A percentile compares a stretch with the other conserved stretches of the same genome.
phyloP scores from a whole-genome alignment of 2,113 vertebrate genomes.

The Barbus barbus region DNA sequence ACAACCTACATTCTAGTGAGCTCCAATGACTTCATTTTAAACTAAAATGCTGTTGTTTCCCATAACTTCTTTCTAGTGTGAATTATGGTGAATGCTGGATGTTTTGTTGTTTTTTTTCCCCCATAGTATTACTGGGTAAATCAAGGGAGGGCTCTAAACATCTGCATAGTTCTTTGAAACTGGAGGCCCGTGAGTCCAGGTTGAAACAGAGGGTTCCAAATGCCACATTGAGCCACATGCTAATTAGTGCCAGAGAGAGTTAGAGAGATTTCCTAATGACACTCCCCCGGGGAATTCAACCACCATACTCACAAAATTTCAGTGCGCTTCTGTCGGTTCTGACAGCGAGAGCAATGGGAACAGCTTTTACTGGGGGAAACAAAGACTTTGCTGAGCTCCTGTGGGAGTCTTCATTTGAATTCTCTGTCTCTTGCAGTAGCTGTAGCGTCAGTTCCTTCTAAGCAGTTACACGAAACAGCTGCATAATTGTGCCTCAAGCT shows the following conservation, averaged over 20 bases:
- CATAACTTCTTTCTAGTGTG: constrained; percentile 6
- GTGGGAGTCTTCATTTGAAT: constrained; percentile 58
- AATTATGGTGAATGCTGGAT: constrained; percentile 11
- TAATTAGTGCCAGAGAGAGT: constrained; percentile 54
- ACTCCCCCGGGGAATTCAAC: constrained; percentile 44
- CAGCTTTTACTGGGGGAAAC: constrained; percentile 56
- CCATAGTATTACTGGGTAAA: constrained; percentile 26
- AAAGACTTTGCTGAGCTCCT: constrained; percentile 53
- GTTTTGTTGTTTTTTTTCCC: neutral
- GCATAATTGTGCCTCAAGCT: constrained; percentile 56
- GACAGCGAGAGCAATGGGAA: constrained; percentile 54
- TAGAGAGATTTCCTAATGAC: constrained; percentile 53
- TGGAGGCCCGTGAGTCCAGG: constrained; percentile 38
- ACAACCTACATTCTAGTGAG: neutral
- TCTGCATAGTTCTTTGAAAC: constrained; percentile 35
- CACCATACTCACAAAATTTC: constrained; percentile 49
- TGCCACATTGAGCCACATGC: constrained; percentile 51
- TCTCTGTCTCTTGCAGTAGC: constrained; percentile 50
- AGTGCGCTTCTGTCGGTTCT: constrained; percentile 51
- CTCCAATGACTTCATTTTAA: no score
- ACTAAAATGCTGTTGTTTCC: neutral
- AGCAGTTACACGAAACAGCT: constrained; percentile 53
- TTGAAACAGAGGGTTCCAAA: constrained; percentile 36
- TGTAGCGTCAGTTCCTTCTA: constrained; percentile 51
- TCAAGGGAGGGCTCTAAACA: constrained; percentile 26